phyloP scores from a whole-genome alignment of 2,888 invertebrate genomes.

The Pyrochroa serraticornis region DNA sequence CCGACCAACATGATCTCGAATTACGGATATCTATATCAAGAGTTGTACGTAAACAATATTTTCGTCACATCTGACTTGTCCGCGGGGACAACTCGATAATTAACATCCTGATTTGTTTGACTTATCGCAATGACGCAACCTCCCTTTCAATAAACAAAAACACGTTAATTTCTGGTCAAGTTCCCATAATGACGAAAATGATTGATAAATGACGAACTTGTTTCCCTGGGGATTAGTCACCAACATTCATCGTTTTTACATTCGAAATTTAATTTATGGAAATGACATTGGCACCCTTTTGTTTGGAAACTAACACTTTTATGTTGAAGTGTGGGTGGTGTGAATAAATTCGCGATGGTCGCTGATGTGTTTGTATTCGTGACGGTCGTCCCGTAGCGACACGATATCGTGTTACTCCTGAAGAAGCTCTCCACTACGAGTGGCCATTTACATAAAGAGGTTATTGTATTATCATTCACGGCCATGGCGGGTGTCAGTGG shows the following conservation, averaged over 20 bases:
- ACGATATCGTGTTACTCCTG: slow-evolving; percentile 42
- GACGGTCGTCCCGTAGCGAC: slow-evolving; percentile 39
- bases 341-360: not conserved
- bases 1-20: not conserved
- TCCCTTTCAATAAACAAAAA: too few relatives aligned
- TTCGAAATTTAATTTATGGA: too few relatives aligned
- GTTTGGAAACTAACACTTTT: too few relatives aligned
- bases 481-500: not conserved
- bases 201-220: too few relatives aligned
- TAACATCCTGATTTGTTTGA: not conserved
- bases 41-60: slow-evolving; percentile 9
- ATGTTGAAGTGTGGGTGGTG: too few relatives aligned
- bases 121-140: too few relatives aligned
- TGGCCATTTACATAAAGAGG: slow-evolving; percentile 33
- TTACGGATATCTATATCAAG: too few relatives aligned
- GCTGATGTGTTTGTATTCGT: slow-evolving; percentile 34
- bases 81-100: not conserved
- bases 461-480: slow-evolving; percentile 27
- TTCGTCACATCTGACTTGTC: slow-evolving; percentile 2
- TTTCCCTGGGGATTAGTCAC: too few relatives aligned
- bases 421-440: slow-evolving; percentile 43
- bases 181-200: too few relatives aligned
- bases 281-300: too few relatives aligned
- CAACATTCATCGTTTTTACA: too few relatives aligned
- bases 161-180: too few relatives aligned